A percentile compares a stretch with the other conserved stretches of the same genome.
phyloP scores from a whole-genome alignment of 2,113 vertebrate genomes.

The Anas platyrhynchos region DNA sequence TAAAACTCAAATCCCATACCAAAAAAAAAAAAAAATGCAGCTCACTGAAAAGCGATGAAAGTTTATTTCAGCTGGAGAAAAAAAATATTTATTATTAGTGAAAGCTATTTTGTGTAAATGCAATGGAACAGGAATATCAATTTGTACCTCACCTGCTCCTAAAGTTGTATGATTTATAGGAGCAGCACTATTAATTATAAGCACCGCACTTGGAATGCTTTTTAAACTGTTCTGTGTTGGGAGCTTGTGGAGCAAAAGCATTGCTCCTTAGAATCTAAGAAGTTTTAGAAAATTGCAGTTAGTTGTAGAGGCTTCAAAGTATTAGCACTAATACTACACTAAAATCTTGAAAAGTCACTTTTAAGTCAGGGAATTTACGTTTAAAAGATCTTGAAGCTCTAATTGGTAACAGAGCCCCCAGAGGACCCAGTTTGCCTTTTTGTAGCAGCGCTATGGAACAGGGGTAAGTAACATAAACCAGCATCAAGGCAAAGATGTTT shows the following conservation, averaged over 20 bases:
- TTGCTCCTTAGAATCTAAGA: no score
- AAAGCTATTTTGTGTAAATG: background rate
- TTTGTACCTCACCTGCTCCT: background rate
- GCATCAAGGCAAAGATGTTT: background rate
- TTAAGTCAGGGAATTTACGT: background rate
- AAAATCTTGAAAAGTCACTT: background rate
- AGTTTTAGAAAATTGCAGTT: background rate
- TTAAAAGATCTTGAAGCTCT: background rate
- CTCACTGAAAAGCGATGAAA: background rate
- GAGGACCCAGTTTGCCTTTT: background rate
- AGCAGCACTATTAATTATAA: background rate
- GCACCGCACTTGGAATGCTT: fast-evolving
- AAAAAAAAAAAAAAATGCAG: background rate
- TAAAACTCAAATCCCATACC: background rate
- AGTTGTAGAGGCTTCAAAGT: background rate
- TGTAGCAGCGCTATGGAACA: background rate
- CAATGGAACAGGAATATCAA: background rate
- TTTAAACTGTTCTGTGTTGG: fast-evolving
- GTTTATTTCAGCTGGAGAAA: background rate
- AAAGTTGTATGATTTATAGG: background rate
- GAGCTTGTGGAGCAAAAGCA: background rate
- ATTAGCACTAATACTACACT: fast-evolving
- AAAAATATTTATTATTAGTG: background rate
- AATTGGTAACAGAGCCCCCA: background rate
- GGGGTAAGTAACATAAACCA: fast-evolving